These are phyloP conservation scores for Mustelus asterias DNA, from an alignment of 2,113 vertebrate genomes.

Conservation along the genomic window DNA sequence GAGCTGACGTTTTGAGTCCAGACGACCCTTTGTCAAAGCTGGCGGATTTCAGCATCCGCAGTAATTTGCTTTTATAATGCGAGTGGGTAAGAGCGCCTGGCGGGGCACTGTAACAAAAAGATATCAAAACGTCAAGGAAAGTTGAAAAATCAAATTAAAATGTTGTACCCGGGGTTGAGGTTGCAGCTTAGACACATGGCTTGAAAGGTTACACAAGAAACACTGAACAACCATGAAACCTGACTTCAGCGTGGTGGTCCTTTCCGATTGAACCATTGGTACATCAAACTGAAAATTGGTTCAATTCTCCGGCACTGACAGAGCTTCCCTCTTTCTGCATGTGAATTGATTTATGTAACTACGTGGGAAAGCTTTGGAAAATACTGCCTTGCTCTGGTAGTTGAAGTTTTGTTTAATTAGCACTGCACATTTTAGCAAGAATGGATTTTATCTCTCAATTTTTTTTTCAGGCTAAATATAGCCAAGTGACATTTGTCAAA, in stretches of 20 bases:
- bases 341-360: background rate
- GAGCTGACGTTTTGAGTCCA: too few relatives aligned
- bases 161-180: background rate
- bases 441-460: background rate
- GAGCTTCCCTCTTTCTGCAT: background rate
- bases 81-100: too few relatives aligned
- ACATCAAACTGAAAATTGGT: background rate
- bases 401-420: background rate
- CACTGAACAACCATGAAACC: background rate
- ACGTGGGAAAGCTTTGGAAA: background rate
- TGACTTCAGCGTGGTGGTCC: background rate
- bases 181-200: background rate
- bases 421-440: background rate
- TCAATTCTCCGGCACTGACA: background rate
- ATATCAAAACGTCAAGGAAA: too few relatives aligned
- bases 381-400: background rate
- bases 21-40: too few relatives aligned
- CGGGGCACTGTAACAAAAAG: too few relatives aligned
- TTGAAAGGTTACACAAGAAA: background rate
- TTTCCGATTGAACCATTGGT: background rate
- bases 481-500: slow-evolving; percentile 24
- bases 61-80: too few relatives aligned
- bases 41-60: too few relatives aligned
- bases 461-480: background rate
- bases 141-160: too few relatives aligned